Evolutionary conservation across 2,113 vertebrate genomes (phyloP).

Genomic region (Ceyx melanurus): DNA sequence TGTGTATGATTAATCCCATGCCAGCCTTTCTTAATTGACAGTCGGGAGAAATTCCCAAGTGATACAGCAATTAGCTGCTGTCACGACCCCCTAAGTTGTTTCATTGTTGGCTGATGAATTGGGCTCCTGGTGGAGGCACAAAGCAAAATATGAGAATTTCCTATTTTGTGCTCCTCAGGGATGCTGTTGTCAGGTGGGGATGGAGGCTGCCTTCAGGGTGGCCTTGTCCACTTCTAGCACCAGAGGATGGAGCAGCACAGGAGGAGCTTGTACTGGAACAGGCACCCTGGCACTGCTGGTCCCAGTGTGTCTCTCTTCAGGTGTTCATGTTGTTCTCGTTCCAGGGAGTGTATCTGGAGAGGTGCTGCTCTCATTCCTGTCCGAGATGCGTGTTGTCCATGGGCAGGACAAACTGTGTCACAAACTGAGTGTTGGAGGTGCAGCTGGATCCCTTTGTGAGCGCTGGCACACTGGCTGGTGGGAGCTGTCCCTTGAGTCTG

Average conservation of each 20-base stretch:
- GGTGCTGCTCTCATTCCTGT: not conserved
- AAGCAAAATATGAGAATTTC: not conserved
- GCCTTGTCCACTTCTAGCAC: fast-evolving
- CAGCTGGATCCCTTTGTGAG: too few relatives aligned
- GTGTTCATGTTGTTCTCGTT: fast-evolving
- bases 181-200: not conserved
- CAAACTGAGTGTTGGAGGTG: too few relatives aligned
- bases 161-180: fast-evolving
- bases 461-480: fast-evolving
- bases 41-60: not conserved
- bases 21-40: too few relatives aligned
- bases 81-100: not conserved
- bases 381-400: fast-evolving
- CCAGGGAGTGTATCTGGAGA: not conserved
- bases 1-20: too few relatives aligned
- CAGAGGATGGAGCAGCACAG: not conserved
- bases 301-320: not conserved
- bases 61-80: not conserved
- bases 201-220: not conserved
- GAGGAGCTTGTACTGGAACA: not conserved
- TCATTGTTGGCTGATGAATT: not conserved
- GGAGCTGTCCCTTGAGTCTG: not conserved
- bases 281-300: not conserved
- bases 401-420: not conserved
- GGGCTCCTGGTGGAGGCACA: not conserved